Conservation (phyloP, 2,888 invertebrate genomes). For the Thera obeliscata region DNA sequence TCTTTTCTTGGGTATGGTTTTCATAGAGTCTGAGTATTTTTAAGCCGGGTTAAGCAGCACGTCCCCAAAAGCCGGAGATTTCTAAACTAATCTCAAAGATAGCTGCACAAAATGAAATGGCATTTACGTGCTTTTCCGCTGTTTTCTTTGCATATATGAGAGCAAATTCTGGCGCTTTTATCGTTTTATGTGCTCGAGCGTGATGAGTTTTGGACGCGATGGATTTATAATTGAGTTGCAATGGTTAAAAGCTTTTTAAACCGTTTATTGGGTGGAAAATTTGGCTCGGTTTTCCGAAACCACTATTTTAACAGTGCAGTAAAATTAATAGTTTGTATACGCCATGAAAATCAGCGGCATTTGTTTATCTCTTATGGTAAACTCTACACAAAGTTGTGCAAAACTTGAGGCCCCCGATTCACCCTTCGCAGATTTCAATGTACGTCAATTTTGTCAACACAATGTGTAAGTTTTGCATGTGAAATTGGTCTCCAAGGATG, state of each 20-base stretch:
- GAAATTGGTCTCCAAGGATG: constrained; percentile 26
- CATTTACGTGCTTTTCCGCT: constrained; percentile 37
- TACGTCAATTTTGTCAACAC: constrained; percentile 16
- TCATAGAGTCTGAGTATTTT: background rate
- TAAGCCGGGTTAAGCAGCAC: constrained; percentile 3
- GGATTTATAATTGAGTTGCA: constrained; percentile 34
- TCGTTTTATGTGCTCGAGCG: constrained; percentile 24
- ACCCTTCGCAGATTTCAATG: constrained; percentile 19
- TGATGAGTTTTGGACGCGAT: constrained; percentile 31
- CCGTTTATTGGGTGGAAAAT: constrained; percentile 29
- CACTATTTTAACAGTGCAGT: constrained; percentile 18
- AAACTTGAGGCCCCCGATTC: background rate
- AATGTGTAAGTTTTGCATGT: constrained; percentile 20
- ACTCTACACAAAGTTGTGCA: background rate
- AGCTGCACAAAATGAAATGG: constrained; percentile 46
- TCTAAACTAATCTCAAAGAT: constrained; percentile 44
- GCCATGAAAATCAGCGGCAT: constrained; percentile 6
- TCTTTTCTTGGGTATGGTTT: too few relatives aligned
- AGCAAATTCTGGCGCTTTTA: constrained; percentile 21
- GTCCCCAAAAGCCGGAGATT: constrained; percentile 8
- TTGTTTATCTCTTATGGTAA: background rate
- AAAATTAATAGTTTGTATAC: constrained; percentile 18
- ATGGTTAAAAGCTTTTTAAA: constrained; percentile 31
- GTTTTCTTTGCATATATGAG: constrained; percentile 34
- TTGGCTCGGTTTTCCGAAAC: constrained; percentile 20